Conservation (phyloP, 2,888 invertebrate species). For the Strigamia maritima region DNA sequence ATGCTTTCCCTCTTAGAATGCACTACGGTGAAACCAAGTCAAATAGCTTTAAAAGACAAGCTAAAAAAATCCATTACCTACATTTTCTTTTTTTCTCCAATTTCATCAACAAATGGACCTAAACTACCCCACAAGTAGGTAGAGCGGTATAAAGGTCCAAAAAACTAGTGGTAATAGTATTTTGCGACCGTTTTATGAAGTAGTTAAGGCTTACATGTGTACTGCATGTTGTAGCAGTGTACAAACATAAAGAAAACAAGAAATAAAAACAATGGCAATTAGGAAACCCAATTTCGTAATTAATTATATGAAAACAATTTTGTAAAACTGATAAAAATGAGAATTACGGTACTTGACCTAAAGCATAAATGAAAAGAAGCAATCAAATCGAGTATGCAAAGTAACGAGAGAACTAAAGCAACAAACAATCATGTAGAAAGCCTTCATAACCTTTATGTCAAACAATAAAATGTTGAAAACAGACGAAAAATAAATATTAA, state of each 20-base stretch:
- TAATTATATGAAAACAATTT: too few relatives aligned
- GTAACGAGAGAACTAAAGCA: too few relatives aligned
- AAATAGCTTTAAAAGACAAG: neutral
- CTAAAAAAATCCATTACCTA: neutral
- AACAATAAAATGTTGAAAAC: too few relatives aligned
- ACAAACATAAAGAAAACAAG: neutral
- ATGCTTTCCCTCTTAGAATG: neutral
- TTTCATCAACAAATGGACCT: slow-evolving; percentile 26
- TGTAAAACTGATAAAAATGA: too few relatives aligned
- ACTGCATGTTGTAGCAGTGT: neutral
- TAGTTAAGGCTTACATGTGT: neutral
- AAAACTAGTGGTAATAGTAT: neutral
- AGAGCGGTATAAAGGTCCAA: neutral
- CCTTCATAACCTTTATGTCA: too few relatives aligned
- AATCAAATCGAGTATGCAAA: too few relatives aligned
- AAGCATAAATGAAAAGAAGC: too few relatives aligned
- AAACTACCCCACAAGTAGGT: neutral
- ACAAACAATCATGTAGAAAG: too few relatives aligned
- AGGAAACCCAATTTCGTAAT: too few relatives aligned
- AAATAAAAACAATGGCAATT: neutral
- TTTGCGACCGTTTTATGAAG: neutral
- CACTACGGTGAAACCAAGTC: neutral
- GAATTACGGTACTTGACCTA: too few relatives aligned
- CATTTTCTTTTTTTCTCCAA: neutral
- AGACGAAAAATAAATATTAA: too few relatives aligned